A percentile compares a stretch with the other conserved stretches of the same genome.
These are phyloP conservation scores for Cyprinus carpio DNA, from an alignment of 2,113 vertebrate species.

Conservation along the genomic window DNA sequence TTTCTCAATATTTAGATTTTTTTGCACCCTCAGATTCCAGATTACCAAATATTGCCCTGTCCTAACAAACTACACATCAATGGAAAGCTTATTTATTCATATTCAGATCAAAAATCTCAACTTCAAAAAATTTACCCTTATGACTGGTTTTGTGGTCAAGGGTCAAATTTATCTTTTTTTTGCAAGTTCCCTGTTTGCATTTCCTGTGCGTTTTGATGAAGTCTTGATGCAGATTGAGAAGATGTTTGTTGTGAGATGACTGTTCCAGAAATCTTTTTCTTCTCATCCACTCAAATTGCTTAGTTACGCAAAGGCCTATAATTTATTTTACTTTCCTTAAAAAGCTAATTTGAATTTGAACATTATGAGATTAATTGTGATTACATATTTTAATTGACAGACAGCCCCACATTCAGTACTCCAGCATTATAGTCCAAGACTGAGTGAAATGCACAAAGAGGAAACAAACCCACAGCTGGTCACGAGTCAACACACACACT, in stretches of 20 bases:
- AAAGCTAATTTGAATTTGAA: neutral
- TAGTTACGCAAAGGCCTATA: neutral
- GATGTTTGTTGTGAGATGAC: neutral
- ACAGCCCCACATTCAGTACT: neutral
- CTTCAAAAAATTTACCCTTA: no score
- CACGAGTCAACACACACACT: constrained; percentile 79
- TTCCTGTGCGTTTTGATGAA: neutral
- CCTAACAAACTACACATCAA: no score
- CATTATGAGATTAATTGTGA: constrained; percentile 1
- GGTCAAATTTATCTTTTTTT: no score
- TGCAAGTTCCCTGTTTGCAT: neutral
- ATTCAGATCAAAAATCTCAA: no score
- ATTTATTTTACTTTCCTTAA: neutral
- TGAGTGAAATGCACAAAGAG: constrained; percentile 29
- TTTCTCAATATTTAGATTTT: no score
- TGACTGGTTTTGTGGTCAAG: no score
- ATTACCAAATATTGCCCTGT: no score
- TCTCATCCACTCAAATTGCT: neutral
- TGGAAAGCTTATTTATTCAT: no score
- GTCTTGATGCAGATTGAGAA: neutral
- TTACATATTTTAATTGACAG: constrained; percentile 12
- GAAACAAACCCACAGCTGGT: constrained; percentile 75
- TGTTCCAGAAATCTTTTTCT: neutral
- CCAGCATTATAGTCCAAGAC: neutral
- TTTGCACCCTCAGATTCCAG: no score